These are phyloP conservation scores for Mactromeris polynyma DNA, from an alignment of 2,888 invertebrate species.

Conservation along the genomic window DNA sequence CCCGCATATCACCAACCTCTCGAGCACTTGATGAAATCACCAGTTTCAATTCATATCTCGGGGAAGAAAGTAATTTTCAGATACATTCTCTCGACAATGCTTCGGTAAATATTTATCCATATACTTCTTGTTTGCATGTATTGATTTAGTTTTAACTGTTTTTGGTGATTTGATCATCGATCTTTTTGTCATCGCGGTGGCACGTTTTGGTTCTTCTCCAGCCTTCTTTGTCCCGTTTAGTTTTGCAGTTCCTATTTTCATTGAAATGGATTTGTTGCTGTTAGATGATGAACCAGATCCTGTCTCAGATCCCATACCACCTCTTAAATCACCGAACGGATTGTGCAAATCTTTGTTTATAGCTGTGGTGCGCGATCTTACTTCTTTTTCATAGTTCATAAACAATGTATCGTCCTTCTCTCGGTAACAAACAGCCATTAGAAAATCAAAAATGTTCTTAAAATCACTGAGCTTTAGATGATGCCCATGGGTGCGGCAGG, in stretches of 20 bases:
- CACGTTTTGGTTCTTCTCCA: background rate
- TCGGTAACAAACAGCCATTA: constrained; percentile 79
- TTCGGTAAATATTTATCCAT: constrained; percentile 40
- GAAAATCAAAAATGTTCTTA: constrained; percentile 72
- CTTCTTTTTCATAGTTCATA: constrained; percentile 74
- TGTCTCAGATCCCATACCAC: background rate
- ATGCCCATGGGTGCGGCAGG: constrained; percentile 68
- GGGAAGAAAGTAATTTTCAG: constrained; percentile 62
- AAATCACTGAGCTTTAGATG: constrained; percentile 73
- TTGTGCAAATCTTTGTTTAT: constrained; percentile 74
- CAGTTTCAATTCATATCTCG: constrained; percentile 58
- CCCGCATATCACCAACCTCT: background rate
- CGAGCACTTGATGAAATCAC: constrained; percentile 39
- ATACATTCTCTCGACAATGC: constrained; percentile 59
- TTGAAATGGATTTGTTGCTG: background rate
- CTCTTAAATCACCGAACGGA: constrained; percentile 55
- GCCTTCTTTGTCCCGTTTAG: background rate
- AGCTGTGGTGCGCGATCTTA: constrained; percentile 61
- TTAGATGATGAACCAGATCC: background rate
- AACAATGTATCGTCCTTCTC: constrained; percentile 70
- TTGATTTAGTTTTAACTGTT: constrained; percentile 16
- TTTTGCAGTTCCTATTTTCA: background rate
- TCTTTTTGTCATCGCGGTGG: background rate
- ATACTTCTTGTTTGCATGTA: constrained; percentile 14
- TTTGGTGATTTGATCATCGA: constrained; percentile 12